Conservation (phyloP, 2,888 invertebrate species). For the Clitarchus hookeri region DNA sequence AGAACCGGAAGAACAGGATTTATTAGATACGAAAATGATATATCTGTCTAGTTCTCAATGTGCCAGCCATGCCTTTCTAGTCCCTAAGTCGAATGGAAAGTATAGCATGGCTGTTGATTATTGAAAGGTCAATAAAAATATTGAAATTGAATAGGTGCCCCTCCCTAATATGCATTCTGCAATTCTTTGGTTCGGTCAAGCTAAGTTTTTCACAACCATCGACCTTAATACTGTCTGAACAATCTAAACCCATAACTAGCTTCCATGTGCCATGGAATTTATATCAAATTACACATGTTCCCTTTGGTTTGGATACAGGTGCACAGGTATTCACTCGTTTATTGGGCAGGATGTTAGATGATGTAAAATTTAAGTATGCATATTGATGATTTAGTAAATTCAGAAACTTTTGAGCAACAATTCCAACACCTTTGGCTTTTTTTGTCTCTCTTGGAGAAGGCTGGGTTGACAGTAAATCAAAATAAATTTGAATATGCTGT, state of each 20-base stretch:
- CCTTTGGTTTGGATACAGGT: not conserved
- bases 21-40: no score
- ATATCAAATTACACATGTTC: not conserved
- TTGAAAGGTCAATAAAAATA: not conserved
- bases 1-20: no score
- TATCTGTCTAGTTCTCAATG: no score
- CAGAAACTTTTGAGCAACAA: not conserved
- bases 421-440: not conserved
- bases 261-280: not conserved
- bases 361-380: conserved; percentile 12
- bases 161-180: conserved; percentile 10
- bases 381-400: conserved; percentile 9
- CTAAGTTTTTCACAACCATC: not conserved
- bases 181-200: conserved; percentile 6
- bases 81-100: no score
- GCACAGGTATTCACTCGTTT: conserved; percentile 4
- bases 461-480: no score
- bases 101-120: not conserved
- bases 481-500: no score
- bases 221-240: not conserved
- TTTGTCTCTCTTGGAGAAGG: no score
- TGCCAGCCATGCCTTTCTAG: no score
- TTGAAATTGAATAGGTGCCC: not conserved
- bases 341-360: not conserved
- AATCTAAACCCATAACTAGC: not conserved